Evolutionary conservation across 2,113 vertebrate species (phyloP), one percentile per base, ranked within the genome.

Genomic region (Cichladusa arquata): DNA sequence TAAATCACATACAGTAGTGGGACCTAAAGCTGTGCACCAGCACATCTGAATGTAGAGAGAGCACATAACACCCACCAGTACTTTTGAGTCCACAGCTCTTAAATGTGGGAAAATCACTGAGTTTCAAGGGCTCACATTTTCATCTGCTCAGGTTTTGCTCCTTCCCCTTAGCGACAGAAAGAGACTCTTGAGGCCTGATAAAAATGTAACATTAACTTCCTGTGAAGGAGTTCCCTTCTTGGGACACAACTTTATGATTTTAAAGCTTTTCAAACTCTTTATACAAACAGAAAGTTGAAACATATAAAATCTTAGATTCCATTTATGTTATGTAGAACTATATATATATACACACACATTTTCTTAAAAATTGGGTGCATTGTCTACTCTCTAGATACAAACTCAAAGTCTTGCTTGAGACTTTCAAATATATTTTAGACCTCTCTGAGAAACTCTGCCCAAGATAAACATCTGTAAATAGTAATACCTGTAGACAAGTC

Each of bases 231-330:
- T 19, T 72, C 62, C 50, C 54, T 70, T 31, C 13, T 62, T 25
- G 45, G 56, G 81, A 90, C 56, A 40, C 64, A 88, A 51, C n/a
- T 70, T 56, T 31, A n/a, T 2, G 14, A 24, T 53, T 66, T 47
- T 83, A 78, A 86, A 96, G 88, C 64, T 86, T 74, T 88, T 66
- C 78, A 56, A 70, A 92, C 33, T 79, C 69, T 81, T 85, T 15
- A 66, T 61, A 77, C 26, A 85, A 91, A 86, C n/a, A 65, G 90
- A 67, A 94, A 71, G 36, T 44, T 58, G 24, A 81, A 88, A 93
- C 44, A 58, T 91, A 91, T 6, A 80, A 93, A 93, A 94, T 73
- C 42, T 67, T 77, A 67, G 83, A 78, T 74, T 36, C 48, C 34
- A 84, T 93, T 90, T 74, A 57, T 36, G 48, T 78, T 78, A 83